Evolutionary conservation across 1,140 invertebrate species (phyloP), one percentile per base, ranked within the genome.

Genomic region (Propsilocerus akamusi): DNA sequence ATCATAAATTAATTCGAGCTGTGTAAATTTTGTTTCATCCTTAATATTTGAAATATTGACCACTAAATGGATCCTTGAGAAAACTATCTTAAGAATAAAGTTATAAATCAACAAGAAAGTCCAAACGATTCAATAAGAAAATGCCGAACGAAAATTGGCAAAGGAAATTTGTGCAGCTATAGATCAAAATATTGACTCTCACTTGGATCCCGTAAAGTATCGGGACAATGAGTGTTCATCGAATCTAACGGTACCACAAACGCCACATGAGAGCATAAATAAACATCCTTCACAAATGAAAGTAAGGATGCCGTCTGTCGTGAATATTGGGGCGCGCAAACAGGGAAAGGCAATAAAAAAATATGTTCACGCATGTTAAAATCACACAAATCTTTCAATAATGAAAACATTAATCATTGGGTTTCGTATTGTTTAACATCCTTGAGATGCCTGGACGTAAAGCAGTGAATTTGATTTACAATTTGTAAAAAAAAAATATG

Each of bases 361-460:
- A n/a, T n/a, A 3, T 30, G 28, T 30, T 30, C n/a, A 30, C 28
- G 28, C 28, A 30, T 30, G n/a, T 30, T 30, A n/a, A n/a, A 30
- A n/a, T 30, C 28, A 11, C 6, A n/a, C n/a, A n/a, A n/a, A n/a
- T n/a, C n/a, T 30, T 30, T 20, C 22, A 20, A 14, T 41, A 41
- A 41, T 41, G 34, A 41, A 41, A 41, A 17, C 34, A 41, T 41
- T 41, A 41, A 41, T 41, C 34, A 41, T 41, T 41, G 34, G 34
- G 34, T 41, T 41, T 10, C 22, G 17, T 41, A 20, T 41, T 41
- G 14, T 41, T 20, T 14, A 14, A 41, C 34, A 20, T 41, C 11
- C 32, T 37, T 17, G 7, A 14, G n/a, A 7, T n/a, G n/a, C n/a
- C n/a, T n/a, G n/a, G n/a, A n/a, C n/a, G n/a, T n/a, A n/a, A n/a